These are phyloP conservation scores for Scrobipalpa atriplicella DNA, from an alignment of 2,888 invertebrate genomes.

Conservation along the genomic window DNA sequence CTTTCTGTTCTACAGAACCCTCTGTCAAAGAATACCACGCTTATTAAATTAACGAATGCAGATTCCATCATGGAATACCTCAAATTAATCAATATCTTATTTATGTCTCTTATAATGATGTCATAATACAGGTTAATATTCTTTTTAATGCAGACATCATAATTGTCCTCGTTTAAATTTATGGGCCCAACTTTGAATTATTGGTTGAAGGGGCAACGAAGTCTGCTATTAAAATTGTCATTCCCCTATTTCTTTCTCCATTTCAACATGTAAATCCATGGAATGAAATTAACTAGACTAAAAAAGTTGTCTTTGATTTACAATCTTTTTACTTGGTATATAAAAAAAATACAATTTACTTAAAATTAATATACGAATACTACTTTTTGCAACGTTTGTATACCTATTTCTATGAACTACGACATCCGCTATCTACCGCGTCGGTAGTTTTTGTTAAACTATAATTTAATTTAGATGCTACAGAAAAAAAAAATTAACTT, in stretches of 20 bases:
- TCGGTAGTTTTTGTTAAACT: neutral
- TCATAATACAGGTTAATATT: conserved; percentile 37
- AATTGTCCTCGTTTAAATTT: conserved; percentile 37
- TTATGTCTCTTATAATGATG: conserved; percentile 33
- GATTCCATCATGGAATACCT: conserved; percentile 36
- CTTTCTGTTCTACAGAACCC: neutral
- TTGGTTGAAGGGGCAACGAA: neutral
- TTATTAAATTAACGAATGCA: conserved; percentile 14
- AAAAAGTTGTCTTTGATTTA: too few relatives aligned
- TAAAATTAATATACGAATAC: too few relatives aligned
- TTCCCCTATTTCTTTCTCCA: neutral
- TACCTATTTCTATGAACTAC: too few relatives aligned
- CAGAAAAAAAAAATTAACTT: too few relatives aligned
- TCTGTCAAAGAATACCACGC: neutral
- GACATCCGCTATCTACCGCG: neutral
- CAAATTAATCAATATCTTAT: conserved; percentile 38
- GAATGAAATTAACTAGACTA: neutral
- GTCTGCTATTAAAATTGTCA: neutral
- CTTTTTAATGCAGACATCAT: conserved; percentile 31
- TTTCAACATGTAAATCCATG: neutral
- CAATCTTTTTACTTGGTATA: too few relatives aligned
- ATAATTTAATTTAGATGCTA: neutral
- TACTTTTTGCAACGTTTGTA: too few relatives aligned
- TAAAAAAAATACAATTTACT: too few relatives aligned
- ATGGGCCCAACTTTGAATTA: conserved; percentile 27